Conservation (phyloP, 1,140 invertebrate species). For the Monomorium pharaonis region DNA sequence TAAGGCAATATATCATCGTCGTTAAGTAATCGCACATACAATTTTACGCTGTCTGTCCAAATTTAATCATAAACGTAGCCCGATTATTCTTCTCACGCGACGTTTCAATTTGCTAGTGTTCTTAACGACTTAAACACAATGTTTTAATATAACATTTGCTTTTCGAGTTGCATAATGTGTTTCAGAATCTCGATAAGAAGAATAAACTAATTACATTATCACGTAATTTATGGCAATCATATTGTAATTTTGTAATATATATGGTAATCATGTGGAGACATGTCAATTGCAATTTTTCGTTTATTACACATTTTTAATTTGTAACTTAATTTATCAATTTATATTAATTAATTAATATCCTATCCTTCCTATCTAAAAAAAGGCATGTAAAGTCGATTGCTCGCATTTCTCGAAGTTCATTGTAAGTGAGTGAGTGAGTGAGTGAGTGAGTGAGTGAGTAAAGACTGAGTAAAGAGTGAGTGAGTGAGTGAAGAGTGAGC, state of each 20-base stretch:
- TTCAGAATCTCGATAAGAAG: not conserved
- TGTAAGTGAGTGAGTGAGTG: no score
- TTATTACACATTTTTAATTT: constrained; percentile 5
- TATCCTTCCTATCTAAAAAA: no score
- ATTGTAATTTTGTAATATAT: no score
- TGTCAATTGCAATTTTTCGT: not conserved
- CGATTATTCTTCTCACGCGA: constrained; percentile 22
- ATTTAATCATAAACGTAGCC: not conserved
- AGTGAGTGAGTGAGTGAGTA: no score
- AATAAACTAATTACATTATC: not conserved
- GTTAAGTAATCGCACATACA: not conserved
- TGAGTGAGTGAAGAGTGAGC: no score
- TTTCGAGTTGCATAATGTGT: not conserved
- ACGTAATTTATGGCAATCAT: not conserved
- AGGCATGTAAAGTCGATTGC: no score
- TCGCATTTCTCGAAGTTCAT: no score
- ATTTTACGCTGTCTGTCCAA: not conserved
- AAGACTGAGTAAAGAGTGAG: no score
- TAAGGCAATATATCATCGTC: not conserved
- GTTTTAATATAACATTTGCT: not conserved
- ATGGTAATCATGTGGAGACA: not conserved
- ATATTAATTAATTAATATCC: not conserved
- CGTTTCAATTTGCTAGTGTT: not conserved
- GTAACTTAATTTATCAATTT: not conserved
- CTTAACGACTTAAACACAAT: not conserved